A percentile compares a stretch with the other conserved stretches of the same genome.
phyloP scores from a whole-genome alignment of 2,888 invertebrate genomes.

The Pycnomerus fuliginosus region DNA sequence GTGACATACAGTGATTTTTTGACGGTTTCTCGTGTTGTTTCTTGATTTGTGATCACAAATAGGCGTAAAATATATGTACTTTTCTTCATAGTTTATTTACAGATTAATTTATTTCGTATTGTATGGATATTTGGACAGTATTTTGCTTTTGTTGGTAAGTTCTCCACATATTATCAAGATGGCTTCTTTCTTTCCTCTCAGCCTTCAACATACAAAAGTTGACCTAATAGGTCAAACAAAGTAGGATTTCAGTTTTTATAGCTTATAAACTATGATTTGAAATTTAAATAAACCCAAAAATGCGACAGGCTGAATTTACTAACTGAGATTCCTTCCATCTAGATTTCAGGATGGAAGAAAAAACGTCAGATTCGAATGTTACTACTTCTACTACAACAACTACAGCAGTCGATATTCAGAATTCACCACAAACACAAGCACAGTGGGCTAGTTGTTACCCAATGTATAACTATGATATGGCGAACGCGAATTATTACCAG shows the following conservation, averaged over 20 bases:
- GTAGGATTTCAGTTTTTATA: too few species aligned
- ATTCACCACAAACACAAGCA: slow-evolving; percentile 11
- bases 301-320: neutral
- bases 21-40: too few species aligned
- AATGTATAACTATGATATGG: slow-evolving; percentile 22
- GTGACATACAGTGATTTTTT: too few species aligned
- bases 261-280: neutral
- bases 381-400: slow-evolving; percentile 19
- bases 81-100: slow-evolving; percentile 22
- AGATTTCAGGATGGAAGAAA: slow-evolving; percentile 30
- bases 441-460: slow-evolving; percentile 20
- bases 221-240: too few species aligned
- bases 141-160: slow-evolving; percentile 21
- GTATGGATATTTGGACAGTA: slow-evolving; percentile 1
- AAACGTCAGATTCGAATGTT: slow-evolving; percentile 18
- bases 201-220: too few species aligned
- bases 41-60: too few species aligned
- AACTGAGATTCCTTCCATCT: neutral
- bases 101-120: slow-evolving; percentile 13
- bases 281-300: neutral
- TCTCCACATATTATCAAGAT: too few species aligned
- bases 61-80: slow-evolving; percentile 18
- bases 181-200: too few species aligned
- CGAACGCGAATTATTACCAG: slow-evolving; percentile 13
- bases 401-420: slow-evolving; percentile 15